A percentile compares a stretch with the other conserved stretches of the same genome.
Evolutionary conservation across 2,113 vertebrate species (phyloP).

Genomic region (Pipa parva): DNA sequence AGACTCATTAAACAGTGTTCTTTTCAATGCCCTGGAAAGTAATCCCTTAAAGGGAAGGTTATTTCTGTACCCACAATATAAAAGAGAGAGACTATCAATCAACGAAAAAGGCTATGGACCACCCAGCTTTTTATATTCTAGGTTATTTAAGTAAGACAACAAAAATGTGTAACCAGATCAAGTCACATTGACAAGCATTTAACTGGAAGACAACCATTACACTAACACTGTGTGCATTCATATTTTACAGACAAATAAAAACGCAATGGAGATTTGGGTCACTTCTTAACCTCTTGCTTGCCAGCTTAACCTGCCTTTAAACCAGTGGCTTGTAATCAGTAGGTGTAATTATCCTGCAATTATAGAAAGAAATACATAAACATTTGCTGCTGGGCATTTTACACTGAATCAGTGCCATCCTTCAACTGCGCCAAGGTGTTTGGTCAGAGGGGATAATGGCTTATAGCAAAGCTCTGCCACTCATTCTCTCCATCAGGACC

Average conservation of each 20-base stretch:
- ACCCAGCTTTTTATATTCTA: too few relatives aligned
- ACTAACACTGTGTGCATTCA: background rate
- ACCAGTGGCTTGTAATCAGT: conserved; percentile 20
- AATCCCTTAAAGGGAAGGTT: too few relatives aligned
- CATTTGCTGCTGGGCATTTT: conserved; percentile 3
- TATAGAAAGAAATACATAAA: conserved; percentile 22
- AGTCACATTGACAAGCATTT: too few relatives aligned
- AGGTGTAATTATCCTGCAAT: conserved; percentile 28
- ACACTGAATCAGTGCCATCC: conserved; percentile 1
- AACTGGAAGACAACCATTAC: too few relatives aligned
- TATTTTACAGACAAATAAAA: background rate
- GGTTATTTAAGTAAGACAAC: too few relatives aligned
- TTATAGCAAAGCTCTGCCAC: conserved; percentile 50
- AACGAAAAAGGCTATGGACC: too few relatives aligned
- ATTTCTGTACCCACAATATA: too few relatives aligned
- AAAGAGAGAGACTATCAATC: too few relatives aligned
- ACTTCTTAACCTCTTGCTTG: background rate
- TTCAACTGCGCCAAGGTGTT: conserved; percentile 1
- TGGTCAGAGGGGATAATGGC: conserved; percentile 33
- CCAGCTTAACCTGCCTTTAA: background rate
- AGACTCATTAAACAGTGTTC: too few relatives aligned
- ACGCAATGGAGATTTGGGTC: background rate
- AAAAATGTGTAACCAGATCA: too few relatives aligned
- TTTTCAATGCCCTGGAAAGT: too few relatives aligned
- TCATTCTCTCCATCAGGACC: conserved; percentile 26